Conservation (phyloP, 2,888 invertebrate species). For the Scrobipalpa costella region DNA sequence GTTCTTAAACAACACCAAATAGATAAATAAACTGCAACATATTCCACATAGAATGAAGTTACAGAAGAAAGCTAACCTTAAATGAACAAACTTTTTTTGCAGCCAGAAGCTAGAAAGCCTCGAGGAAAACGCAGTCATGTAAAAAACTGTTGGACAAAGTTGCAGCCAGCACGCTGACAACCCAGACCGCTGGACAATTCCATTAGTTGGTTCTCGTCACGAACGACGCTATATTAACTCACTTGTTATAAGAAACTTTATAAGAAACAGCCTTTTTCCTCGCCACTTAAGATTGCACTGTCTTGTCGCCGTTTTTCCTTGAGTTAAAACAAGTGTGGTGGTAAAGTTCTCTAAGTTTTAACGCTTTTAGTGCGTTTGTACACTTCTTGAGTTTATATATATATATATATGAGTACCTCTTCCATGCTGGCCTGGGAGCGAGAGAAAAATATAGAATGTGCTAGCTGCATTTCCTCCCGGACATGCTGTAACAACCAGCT, state of each 20-base stretch:
- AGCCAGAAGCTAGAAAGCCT: neutral
- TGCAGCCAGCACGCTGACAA: neutral
- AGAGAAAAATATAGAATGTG: too few species aligned
- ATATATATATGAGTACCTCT: too few species aligned
- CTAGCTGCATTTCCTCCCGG: too few species aligned
- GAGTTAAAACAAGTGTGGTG: neutral
- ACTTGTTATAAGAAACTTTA: conserved; percentile 13
- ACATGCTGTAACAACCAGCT: too few species aligned
- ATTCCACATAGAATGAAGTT: neutral
- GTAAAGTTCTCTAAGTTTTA: neutral
- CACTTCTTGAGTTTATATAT: neutral
- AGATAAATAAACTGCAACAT: neutral
- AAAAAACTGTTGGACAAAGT: neutral
- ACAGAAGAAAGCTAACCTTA: too few species aligned
- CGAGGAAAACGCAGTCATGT: neutral
- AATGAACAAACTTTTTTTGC: neutral
- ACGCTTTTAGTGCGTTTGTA: neutral
- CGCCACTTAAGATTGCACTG: conserved; percentile 5
- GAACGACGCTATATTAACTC: conserved; percentile 1
- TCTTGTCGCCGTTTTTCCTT: neutral
- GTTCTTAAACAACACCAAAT: too few species aligned
- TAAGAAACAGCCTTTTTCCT: neutral
- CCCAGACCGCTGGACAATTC: neutral
- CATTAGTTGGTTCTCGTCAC: neutral
- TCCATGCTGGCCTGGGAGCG: too few species aligned